Evolutionary conservation across 2,113 vertebrate genomes (phyloP), one percentile per base, ranked within the genome.

Genomic region (Mandrillus leucophaeus): DNA sequence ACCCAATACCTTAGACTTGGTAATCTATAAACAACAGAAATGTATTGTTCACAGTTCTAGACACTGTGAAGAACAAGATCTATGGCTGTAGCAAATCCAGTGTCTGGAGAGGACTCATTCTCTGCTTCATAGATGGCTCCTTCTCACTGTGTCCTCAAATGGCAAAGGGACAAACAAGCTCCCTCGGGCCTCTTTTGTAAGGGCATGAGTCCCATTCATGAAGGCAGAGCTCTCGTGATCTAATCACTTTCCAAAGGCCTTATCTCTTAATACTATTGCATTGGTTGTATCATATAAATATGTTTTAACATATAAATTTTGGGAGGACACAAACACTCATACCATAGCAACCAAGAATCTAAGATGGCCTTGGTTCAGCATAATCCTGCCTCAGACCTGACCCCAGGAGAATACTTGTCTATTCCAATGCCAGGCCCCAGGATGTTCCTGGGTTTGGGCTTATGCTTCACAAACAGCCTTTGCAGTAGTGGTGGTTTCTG

Each of bases 391-490:
- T 43, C 40, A 18, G 17, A 40, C 75, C 30, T 25, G 3, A 27
- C 43, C 8, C 43, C 1, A 7, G 9, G 35, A 27, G 22, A 76
- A 64, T 52, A 43, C 48, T 27, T 82, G 17, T 32, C 2, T 7
- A 68, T 30, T 40, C 25, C 3, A 17, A 35, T n/a, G 59, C 16
- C 4, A 2, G 23, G 30, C 59, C 20, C 3, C 14, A 52, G 20
- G 16, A 16, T 17, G 0, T 55, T 43, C 32, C 20, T 45, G 23
- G 13, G 14, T n/a, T 30, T 9, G 17, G 20, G 27, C 1, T 8
- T 66, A 7, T 0, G 13, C 17, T 59, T 20, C 16, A 18, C 7
- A 50, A 68, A 82, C 30, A 84, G 11, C 52, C 32, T 50, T 35
- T 90, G 59, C 11, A 75, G 3, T 27, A 70, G 40, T 3, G 10